phyloP scores from a whole-genome alignment of 2,888 invertebrate species.

The Macaria liturata region DNA sequence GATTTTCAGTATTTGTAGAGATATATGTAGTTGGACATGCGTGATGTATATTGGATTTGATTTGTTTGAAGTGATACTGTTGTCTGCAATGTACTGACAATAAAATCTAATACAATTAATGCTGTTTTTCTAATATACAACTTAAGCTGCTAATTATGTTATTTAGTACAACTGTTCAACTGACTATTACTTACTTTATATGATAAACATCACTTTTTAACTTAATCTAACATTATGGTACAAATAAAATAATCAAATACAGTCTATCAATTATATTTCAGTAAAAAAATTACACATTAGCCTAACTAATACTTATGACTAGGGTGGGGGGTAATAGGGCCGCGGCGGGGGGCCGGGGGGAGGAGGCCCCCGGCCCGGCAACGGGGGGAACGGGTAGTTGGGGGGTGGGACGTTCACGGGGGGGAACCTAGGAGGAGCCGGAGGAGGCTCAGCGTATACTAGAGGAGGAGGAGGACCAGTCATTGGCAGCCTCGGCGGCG shows the following conservation, averaged over 20 bases:
- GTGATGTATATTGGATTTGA: slow-evolving; percentile 6
- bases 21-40: background rate
- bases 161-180: no score
- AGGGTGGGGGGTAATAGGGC: slow-evolving; percentile 74
- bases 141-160: no score
- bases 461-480: slow-evolving; percentile 56
- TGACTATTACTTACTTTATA: no score
- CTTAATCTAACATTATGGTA: no score
- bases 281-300: slow-evolving; percentile 66
- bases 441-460: slow-evolving; percentile 74
- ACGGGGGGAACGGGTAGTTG: slow-evolving; percentile 58
- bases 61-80: slow-evolving; percentile 28
- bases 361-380: slow-evolving; percentile 50
- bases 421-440: slow-evolving; percentile 55
- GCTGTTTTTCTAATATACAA: slow-evolving; percentile 9
- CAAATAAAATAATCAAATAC: slow-evolving; percentile 11
- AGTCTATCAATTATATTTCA: slow-evolving; percentile 65
- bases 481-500: slow-evolving; percentile 67
- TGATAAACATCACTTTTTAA: no score
- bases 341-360: slow-evolving; percentile 63
- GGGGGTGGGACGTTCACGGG: slow-evolving; percentile 71
- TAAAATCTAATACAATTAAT: slow-evolving; percentile 45
- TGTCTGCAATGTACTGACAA: slow-evolving; percentile 50
- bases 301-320: slow-evolving; percentile 49
- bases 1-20: no score